Evolutionary conservation across 2,888 invertebrate species (phyloP), one percentile per base, ranked within the genome.

Genomic region (Brachylomia viminalis): DNA sequence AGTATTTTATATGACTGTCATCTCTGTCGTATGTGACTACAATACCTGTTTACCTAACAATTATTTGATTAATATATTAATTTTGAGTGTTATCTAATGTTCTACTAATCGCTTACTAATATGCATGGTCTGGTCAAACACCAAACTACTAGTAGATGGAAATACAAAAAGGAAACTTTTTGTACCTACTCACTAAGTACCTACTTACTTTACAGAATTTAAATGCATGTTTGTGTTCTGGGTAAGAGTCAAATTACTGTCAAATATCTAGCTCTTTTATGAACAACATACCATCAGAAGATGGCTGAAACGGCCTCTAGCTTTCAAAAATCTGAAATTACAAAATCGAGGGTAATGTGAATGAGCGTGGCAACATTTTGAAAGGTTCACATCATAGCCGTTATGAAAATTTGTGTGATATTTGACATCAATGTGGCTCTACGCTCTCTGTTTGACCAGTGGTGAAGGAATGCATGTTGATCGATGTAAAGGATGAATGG

Each of bases 121-220:
- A 84, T 92, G 95, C 94, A 94, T 94, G 94, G 87, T 90, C 88
- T 92, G 90, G 89, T 84, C 87, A 91, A 89, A 89, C 88, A 87
- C 79, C 86, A 87, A 91, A 88, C 79, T 82, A 88, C 79, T 65
- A 59, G 85, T 87, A 88, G 85, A 84, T 88, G 86, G 81, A 75
- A 84, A 85, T 79, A 79, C 81, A 72, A 75, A 77, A 81, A 78
- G 61, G 42, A 58, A 30, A 70, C 72, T 77, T 79, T 70, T 76
- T 87, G 84, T 84, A 61, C n/a, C n/a, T n/a, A n/a, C 59, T 67
- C 20, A 67, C 73, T 71, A 72, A 56, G 30, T 80, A 76, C 56
- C 59, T 78, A 75, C 49, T 59, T 79, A 77, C 67, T 78, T 75
- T 65, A 62, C 80, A 66, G 56, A 75, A 69, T 79, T 72, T 67